These are phyloP conservation scores for Saturnia japonica DNA, from an alignment of 2,888 invertebrate genomes.

Conservation along the genomic window DNA sequence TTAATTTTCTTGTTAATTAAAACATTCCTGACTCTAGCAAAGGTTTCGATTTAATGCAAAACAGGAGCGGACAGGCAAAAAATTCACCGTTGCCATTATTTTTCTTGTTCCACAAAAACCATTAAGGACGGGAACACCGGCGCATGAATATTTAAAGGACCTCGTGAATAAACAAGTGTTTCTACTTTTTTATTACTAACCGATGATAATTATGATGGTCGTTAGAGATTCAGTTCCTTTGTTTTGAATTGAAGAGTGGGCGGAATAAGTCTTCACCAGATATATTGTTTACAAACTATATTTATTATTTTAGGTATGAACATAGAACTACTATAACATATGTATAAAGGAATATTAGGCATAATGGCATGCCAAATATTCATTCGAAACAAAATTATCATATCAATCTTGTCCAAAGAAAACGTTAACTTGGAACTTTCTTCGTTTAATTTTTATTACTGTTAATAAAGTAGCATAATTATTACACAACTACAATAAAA, in stretches of 20 bases:
- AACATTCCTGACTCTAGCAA: background rate
- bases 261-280: background rate
- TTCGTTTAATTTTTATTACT: no score
- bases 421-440: no score
- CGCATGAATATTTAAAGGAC: conserved; percentile 55
- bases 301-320: background rate
- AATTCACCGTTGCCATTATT: conserved; percentile 2
- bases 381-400: no score
- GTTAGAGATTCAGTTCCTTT: conserved; percentile 4
- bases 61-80: background rate
- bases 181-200: conserved; percentile 44
- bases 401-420: no score
- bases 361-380: no score
- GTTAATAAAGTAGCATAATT: no score
- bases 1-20: conserved; percentile 7
- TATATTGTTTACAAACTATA: background rate
- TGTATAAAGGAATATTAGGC: no score
- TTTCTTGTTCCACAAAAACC: conserved; percentile 10
- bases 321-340: no score
- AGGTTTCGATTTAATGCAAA: conserved; percentile 11
- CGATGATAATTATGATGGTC: conserved; percentile 46
- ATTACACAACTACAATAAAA: no score
- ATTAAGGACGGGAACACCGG: conserved; percentile 24
- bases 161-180: conserved; percentile 44
- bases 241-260: background rate